Percentiles rank a stretch among this genome's conserved stretches.
These are phyloP conservation scores for Chelmon rostratus DNA, from an alignment of 2,797 vertebrate species.

Conservation along the genomic window DNA sequence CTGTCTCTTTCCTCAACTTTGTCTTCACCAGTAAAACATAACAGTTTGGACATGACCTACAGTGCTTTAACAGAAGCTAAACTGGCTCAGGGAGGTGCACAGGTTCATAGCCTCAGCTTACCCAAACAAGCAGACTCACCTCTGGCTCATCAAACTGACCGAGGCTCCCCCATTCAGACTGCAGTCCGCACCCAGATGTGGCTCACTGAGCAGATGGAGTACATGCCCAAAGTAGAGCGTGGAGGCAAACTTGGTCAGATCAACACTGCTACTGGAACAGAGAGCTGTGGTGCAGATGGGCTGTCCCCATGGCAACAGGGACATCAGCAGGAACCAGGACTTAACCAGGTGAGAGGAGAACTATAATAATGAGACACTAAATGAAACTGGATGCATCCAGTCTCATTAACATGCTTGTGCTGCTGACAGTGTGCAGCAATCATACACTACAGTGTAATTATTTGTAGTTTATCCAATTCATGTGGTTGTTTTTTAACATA, in stretches of 20 bases:
- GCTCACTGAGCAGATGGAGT: constrained; percentile 95
- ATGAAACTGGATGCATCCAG: too few relatives aligned
- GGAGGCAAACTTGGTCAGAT: constrained; percentile 37
- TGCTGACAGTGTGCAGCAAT: too few relatives aligned
- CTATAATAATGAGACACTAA: neutral
- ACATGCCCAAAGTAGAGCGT: constrained; percentile 75
- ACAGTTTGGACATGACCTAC: constrained; percentile 89
- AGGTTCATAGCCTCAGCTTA: constrained; percentile 66
- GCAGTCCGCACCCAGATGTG: constrained; percentile 95
- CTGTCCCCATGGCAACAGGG: constrained; percentile 84
- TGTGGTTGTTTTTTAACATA: too few relatives aligned
- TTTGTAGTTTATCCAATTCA: too few relatives aligned
- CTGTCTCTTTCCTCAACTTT: constrained; percentile 69
- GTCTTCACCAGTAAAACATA: constrained; percentile 86
- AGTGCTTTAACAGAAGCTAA: constrained; percentile 91
- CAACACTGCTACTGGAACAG: neutral
- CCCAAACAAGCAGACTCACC: constrained; percentile 82
- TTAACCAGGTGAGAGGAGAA: constrained; percentile 86
- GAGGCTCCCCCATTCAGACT: constrained; percentile 90
- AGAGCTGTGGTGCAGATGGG: constrained; percentile 45
- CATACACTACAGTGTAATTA: too few relatives aligned
- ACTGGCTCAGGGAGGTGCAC: constrained; percentile 53
- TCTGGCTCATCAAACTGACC: constrained; percentile 86
- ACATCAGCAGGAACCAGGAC: constrained; percentile 81
- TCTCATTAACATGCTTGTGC: too few relatives aligned